Base-by-base conservation (phyloP, 2,888 invertebrate species). In the Cordilura impudica region DNA sequence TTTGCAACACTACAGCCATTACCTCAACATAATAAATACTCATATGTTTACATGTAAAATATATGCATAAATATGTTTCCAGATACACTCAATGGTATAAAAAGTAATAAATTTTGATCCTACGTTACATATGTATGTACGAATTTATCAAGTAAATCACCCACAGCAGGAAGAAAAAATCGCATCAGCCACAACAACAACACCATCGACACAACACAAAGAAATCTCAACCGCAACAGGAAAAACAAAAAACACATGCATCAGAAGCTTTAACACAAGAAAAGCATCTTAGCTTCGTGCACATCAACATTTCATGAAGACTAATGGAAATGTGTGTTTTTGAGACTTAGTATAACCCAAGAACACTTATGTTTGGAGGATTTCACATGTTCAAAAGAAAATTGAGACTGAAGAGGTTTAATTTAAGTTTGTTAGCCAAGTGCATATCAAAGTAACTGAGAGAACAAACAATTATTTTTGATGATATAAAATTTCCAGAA, bases 71-170 rank as follows among this genome's bases (percentile, higher is more conserved):
- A 61, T 16, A 45, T 12, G 10, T 35, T 12, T 35, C 3, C 10
- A 47, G 61, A 14, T 19, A 45, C 29, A 56, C 19, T 35, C 18
- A 26, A 69, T 35, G 4, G 45, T 43, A 58, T 26, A 58, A 58
- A 29, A 65, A 14, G 54, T 45, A 78, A 78, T 78, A 78, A 73
- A 78, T 69, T 69, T 65, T 45, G 14, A 69, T 47, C 53, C 26
- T 73, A 58, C 45, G 58, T 78, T 78, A 65, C 58, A 69, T 58
- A 69, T 69, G 78, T 58, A 69, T 69, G 78, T 69, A 51, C 51
- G 63, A 75, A 71, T 79, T 60, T 75, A 75, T 75, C 66, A 66
- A 71, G 71, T 78, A 61, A 78, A 75, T 75, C 75, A 79, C 75
- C 75, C 75, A 75, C 79, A 79, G 79, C 79, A 67, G 75, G 71